phyloP scores from a whole-genome alignment of 2,888 invertebrate species.

The Mechanitis mazaeus region DNA sequence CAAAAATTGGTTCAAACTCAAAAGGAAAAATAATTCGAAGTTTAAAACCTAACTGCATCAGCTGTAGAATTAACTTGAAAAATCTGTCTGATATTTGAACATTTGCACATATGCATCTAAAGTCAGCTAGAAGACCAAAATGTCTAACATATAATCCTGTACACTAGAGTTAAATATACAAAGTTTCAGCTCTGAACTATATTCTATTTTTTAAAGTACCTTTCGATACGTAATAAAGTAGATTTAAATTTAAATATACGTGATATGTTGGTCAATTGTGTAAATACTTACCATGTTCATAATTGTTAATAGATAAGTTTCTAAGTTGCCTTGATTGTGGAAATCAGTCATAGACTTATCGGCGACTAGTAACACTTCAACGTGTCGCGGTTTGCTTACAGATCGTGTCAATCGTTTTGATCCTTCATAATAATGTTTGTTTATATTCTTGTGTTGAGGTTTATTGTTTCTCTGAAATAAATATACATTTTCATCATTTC shows the following conservation, averaged over 20 bases:
- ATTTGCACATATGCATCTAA: no score
- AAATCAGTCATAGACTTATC: constrained; percentile 92
- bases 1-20: no score
- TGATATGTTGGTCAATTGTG: constrained; percentile 9
- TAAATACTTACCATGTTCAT: constrained; percentile 88
- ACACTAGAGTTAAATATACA: no score
- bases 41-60: no score
- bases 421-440: constrained; percentile 17
- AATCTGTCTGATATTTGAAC: no score
- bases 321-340: constrained; percentile 88
- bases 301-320: constrained; percentile 91
- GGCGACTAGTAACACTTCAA: constrained; percentile 91
- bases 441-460: constrained; percentile 38
- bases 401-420: constrained; percentile 74
- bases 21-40: no score
- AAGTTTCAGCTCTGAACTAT: no score
- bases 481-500: neutral
- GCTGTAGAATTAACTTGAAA: no score
- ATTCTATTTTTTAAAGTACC: no score
- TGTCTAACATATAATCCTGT: no score
- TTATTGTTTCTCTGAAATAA: constrained; percentile 45
- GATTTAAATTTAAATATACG: neutral
- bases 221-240: no score
- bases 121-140: no score
- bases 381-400: constrained; percentile 85